These are phyloP conservation scores for Catamblyrhynchus diadema DNA, from an alignment of 2,797 vertebrate genomes.

Conservation along the genomic window DNA sequence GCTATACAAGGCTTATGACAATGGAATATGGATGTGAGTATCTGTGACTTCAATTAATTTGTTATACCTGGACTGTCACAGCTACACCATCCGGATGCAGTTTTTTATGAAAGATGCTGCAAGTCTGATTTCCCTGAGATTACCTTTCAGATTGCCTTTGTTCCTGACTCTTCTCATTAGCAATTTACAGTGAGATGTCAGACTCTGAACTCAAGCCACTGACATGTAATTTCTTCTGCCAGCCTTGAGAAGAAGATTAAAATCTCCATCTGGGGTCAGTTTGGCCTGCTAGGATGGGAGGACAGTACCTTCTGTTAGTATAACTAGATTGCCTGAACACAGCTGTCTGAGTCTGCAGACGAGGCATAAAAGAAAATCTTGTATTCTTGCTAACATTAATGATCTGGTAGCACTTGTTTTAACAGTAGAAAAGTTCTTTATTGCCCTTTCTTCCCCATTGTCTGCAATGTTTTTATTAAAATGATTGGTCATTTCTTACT, in stretches of 20 bases:
- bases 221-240: background rate
- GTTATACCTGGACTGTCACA: background rate
- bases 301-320: background rate
- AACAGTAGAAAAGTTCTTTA: background rate
- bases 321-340: background rate
- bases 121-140: background rate
- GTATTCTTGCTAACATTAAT: background rate
- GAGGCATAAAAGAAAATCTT: background rate
- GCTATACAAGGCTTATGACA: background rate
- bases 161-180: background rate
- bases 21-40: background rate
- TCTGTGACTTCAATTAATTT: background rate
- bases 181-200: background rate
- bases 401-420: background rate
- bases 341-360: background rate
- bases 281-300: accelerated
- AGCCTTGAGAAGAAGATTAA: background rate
- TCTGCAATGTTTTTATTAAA: background rate
- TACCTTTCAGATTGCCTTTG: background rate
- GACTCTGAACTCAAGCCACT: background rate
- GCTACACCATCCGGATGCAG: background rate
- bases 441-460: background rate
- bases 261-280: background rate
- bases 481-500: background rate
- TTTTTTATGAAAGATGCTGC: background rate